Conservation (phyloP, 2,797 vertebrate species). For the Gymnoscopelus braueri region DNA sequence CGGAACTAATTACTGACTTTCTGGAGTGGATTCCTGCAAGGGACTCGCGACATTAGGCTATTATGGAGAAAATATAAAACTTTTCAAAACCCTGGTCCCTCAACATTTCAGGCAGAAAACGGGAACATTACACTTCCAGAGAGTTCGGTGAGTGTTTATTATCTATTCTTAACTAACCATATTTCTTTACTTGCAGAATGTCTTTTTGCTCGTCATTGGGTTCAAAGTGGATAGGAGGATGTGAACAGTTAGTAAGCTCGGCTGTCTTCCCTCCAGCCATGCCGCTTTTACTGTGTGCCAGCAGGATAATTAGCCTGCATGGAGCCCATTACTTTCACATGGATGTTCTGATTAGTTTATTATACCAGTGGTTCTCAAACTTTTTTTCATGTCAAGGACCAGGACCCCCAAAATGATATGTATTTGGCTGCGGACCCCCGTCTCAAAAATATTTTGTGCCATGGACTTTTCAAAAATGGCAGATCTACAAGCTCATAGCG, state of each 20-base stretch:
- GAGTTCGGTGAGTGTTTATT: conserved; percentile 59
- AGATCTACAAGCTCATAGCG: too few species aligned
- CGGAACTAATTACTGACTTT: background rate
- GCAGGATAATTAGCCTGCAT: too few species aligned
- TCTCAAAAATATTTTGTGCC: too few species aligned
- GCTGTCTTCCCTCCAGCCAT: background rate
- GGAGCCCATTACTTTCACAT: too few species aligned
- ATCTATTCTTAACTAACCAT: too few species aligned
- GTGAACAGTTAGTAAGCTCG: background rate
- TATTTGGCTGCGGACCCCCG: too few species aligned
- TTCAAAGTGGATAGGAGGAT: background rate
- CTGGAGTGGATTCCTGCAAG: background rate
- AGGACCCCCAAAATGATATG: too few species aligned
- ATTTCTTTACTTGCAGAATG: background rate
- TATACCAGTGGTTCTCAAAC: too few species aligned
- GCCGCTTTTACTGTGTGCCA: background rate
- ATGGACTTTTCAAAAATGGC: too few species aligned
- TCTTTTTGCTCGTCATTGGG: too few species aligned
- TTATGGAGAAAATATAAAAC: conserved; percentile 39
- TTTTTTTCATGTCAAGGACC: too few species aligned
- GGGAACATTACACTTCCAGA: conserved; percentile 19
- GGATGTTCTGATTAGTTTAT: too few species aligned
- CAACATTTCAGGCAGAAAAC: conserved; percentile 1
- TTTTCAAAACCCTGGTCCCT: background rate
- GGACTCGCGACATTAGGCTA: background rate